Percentiles rank a stretch among this genome's conserved stretches.
These are phyloP conservation scores for Peromyscus melanophrys DNA, from an alignment of 2,797 vertebrate genomes.

Conservation along the genomic window DNA sequence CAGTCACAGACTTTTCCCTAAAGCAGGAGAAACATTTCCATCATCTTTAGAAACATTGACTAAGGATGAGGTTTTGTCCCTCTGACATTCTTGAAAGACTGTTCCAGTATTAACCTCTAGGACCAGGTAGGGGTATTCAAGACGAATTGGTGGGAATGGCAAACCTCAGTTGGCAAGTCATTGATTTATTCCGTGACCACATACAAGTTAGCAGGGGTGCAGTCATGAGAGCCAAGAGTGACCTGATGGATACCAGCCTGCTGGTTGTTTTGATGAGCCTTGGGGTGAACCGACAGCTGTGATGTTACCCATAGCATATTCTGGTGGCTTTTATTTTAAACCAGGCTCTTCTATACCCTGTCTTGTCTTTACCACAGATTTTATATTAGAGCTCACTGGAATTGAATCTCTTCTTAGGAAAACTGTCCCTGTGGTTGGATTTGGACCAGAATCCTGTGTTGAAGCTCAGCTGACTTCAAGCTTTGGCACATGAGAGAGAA, in stretches of 20 bases:
- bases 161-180: not conserved
- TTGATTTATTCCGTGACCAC: not conserved
- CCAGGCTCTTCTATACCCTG: not conserved
- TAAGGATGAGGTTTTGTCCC: not conserved
- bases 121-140: constrained; percentile 17
- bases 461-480: constrained; percentile 35
- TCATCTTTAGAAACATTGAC: constrained; percentile 9
- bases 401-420: not conserved
- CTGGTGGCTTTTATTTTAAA: not conserved
- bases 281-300: not conserved
- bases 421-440: not conserved
- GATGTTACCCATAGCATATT: not conserved
- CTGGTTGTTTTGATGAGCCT: not conserved
- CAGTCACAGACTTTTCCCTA: not conserved
- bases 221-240: not conserved
- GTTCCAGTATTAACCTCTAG: not conserved
- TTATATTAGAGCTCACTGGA: not conserved
- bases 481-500: constrained; percentile 23
- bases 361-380: constrained; percentile 30
- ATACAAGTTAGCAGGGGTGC: not conserved
- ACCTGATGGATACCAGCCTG: not conserved
- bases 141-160: not conserved
- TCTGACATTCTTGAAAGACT: not conserved
- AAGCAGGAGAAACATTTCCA: not conserved
- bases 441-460: not conserved